Evolutionary conservation across 2,113 vertebrate species (phyloP).

Genomic region (Melanostigma gelatinosum): DNA sequence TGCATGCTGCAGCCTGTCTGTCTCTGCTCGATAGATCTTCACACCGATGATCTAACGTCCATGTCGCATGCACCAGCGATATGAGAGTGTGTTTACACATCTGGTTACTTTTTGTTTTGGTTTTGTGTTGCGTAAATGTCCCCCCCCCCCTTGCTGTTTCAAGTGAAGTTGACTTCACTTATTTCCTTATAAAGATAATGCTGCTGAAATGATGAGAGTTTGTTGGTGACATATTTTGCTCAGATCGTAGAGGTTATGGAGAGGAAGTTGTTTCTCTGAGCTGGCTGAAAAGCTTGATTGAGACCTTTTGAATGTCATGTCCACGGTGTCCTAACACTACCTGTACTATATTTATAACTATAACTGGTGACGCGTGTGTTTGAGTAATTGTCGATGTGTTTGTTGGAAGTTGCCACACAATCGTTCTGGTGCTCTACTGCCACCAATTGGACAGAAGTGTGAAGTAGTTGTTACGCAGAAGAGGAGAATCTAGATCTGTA

Average conservation of each 20-base stretch:
- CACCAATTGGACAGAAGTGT: conserved; percentile 46
- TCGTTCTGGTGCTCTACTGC: conserved; percentile 48
- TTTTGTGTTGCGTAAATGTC: conserved; percentile 12
- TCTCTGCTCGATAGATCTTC: conserved; percentile 25
- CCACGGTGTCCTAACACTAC: neutral
- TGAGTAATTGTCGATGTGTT: neutral
- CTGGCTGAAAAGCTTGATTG: neutral
- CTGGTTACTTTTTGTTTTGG: neutral
- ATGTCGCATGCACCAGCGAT: neutral
- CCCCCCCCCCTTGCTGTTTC: neutral
- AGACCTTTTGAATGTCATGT: neutral
- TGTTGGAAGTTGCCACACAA: neutral
- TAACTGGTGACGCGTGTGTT: neutral
- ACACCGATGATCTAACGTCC: conserved; percentile 17
- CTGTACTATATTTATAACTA: neutral
- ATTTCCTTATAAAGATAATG: neutral
- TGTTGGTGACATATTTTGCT: neutral
- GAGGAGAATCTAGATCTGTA: neutral
- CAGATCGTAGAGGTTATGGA: neutral
- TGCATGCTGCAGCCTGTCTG: conserved; percentile 57
- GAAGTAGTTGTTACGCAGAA: neutral
- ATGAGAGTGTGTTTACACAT: neutral
- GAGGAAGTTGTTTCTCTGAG: neutral
- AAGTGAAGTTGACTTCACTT: neutral
- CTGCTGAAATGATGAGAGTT: neutral